Base-by-base conservation (phyloP, 2,797 vertebrate genomes). In the Cuniculus paca region DNA sequence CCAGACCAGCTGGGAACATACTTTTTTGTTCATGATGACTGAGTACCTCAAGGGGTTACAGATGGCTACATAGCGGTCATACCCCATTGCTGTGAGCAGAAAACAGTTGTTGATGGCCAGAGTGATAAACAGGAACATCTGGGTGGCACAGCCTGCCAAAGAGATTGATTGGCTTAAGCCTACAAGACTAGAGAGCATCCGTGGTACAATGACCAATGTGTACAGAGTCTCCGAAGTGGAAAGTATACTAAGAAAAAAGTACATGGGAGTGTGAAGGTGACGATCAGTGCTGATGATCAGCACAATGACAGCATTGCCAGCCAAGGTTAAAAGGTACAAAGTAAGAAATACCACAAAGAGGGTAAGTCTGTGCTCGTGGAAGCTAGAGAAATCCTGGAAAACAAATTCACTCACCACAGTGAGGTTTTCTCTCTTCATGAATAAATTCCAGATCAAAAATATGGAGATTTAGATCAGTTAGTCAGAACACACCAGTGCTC, bases 191-290 rank as follows among this genome's bases (percentile, higher is more conserved):
- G 39, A 63, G 11, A 98, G 94, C 91, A 97, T 95, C 10, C 8
- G 60, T 17, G 98, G 98, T 13, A 98, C 92, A 88, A 96, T 97
- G 48, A 95, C 95, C n/a, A 97, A 36, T 0, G 97, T 98, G 68
- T 97, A 98, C 19, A 96, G 0, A 0, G 97, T 97, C 81, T 98
- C 97, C 22, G 97, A 97, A 22, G 61, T 63, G 10, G 98, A 98
- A 45, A 98, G 96, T 39, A 96, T 90, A 68, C 96, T 72, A 26
- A 98, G 93, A 77, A 98, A 98, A 84, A 98, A 98, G 86, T 98
- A 98, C 98, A 98, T 98, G 48, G 98, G 98, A 0, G 96, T 98
- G 45, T 97, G 98, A 7, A 98, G 97, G 39, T 81, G 63, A 28
- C 1, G 91, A 45, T 97, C 89, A 31, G 77, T 70, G 54, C 93